Percentiles rank a stretch among this genome's conserved stretches.
Conservation (phyloP, 1,140 invertebrate genomes). For the Chymomyza costata region DNA sequence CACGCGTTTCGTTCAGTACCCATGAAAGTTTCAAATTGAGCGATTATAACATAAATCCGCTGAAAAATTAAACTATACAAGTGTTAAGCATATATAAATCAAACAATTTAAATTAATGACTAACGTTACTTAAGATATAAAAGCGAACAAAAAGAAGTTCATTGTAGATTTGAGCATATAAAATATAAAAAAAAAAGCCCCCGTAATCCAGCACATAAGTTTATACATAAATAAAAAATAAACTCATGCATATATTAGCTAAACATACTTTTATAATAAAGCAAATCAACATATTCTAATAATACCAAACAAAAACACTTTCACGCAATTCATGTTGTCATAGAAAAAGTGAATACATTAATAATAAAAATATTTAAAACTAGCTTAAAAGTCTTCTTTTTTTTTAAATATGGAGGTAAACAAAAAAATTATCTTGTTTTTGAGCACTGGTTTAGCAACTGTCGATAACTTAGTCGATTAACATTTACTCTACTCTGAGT, state of each 20-base stretch:
- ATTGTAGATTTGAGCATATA: conserved; percentile 68
- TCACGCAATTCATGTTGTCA: conserved; percentile 64
- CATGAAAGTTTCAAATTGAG: too few species aligned
- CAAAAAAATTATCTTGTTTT: too few species aligned
- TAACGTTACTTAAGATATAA: background rate
- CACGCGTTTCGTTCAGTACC: conserved; percentile 37
- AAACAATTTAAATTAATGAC: too few species aligned
- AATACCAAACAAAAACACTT: conserved; percentile 37
- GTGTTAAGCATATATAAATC: too few species aligned
- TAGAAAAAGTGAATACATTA: conserved; percentile 62
- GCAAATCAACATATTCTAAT: conserved; percentile 33
- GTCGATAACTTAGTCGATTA: too few species aligned
- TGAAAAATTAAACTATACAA: too few species aligned
- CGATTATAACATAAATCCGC: too few species aligned
- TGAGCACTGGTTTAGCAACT: too few species aligned
- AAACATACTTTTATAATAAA: conserved; percentile 61
- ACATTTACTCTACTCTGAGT: too few species aligned
- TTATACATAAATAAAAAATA: conserved; percentile 48
- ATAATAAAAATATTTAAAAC: conserved; percentile 64
- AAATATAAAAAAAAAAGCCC: conserved; percentile 21
- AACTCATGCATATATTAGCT: conserved; percentile 48
- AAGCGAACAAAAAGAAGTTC: conserved; percentile 45
- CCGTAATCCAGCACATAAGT: conserved; percentile 64
- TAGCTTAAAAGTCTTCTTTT: too few species aligned
- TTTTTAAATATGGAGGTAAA: too few species aligned